Conservation (phyloP, 2,797 vertebrate species). For the Macropodus opercularis region DNA sequence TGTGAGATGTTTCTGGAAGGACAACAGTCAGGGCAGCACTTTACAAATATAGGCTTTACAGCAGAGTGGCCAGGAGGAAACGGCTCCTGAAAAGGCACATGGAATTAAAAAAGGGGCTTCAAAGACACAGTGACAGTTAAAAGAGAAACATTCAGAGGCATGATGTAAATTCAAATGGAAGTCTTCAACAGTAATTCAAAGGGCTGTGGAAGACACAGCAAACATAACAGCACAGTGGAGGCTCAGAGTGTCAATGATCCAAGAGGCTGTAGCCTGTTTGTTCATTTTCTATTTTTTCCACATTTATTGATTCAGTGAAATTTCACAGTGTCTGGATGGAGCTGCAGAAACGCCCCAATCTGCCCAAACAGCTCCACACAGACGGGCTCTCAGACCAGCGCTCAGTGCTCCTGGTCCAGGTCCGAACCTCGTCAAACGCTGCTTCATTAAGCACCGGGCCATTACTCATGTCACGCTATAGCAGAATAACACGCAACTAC, state of each 20-base stretch:
- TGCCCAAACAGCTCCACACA: too few relatives aligned
- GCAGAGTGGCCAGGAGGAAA: constrained; percentile 34
- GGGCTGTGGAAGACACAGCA: constrained; percentile 5
- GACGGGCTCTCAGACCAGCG: too few relatives aligned
- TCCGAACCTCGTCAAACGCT: too few relatives aligned
- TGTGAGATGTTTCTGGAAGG: constrained; percentile 42
- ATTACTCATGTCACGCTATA: too few relatives aligned
- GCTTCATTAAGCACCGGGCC: too few relatives aligned
- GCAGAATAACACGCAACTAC: too few relatives aligned
- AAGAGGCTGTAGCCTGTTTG: not conserved
- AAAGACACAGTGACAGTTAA: constrained; percentile 30
- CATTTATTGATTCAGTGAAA: too few relatives aligned
- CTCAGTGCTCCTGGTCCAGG: too few relatives aligned
- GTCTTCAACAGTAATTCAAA: constrained; percentile 41
- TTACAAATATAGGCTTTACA: constrained; percentile 52
- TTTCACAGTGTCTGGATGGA: too few relatives aligned
- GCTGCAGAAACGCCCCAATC: not conserved
- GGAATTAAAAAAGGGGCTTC: constrained; percentile 45
- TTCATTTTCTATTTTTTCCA: too few relatives aligned
- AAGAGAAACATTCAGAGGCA: constrained; percentile 23
- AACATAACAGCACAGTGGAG: constrained; percentile 9
- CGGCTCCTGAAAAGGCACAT: constrained; percentile 37
- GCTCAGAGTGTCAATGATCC: not conserved
- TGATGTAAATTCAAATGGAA: constrained; percentile 48
- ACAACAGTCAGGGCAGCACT: constrained; percentile 49